Evolutionary conservation across 2,797 vertebrate genomes (phyloP), one percentile per base, ranked within the genome.

Genomic region (Argya squamiceps): DNA sequence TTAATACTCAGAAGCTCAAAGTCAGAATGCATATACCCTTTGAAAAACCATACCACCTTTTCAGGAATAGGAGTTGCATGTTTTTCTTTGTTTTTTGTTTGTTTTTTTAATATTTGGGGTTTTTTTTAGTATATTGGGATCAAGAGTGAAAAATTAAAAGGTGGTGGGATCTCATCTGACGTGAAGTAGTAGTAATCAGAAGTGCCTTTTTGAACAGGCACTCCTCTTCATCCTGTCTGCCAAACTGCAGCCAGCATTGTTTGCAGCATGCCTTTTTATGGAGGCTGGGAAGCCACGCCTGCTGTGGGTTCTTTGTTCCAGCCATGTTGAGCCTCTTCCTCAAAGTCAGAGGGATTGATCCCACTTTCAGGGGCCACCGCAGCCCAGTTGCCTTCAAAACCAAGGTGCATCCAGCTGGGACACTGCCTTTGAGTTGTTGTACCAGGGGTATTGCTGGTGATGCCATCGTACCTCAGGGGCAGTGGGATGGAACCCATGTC

Each of bases 181-280:
- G 0, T 64, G 65, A 77, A 84, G 41, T 20, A 69, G 50, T 9
- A 60, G 37, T 46, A 46, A 49, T 56, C 41, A 36, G 13, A 19
- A 76, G 23, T 59, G 64, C 34, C 23, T 85, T 59, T 75, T 44
- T 47, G 46, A 71, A 64, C 50, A 68, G 49, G 6, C 10, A 15
- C 6, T 44, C 12, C 2, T 77, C 26, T 52, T 56, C 34, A 41
- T 52, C 22, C 32, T 29, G 10, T 37, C 15, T 91, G 56, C 32
- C 36, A 23, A 47, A 67, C 3, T 63, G 56, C 4, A 6, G 39
- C 0, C 4, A 6, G 39, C 0, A 0, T 37, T 55, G 36, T 79
- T 91, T 55, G 75, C 6, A 15, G 32, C 8, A 0, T 13, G 47
- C 37, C 60, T 56, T 83, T 62, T 67, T 52, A 15, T 0, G 23